Evolutionary conservation across 23 tunicate genomes (phyloP), one percentile per base, ranked within the genome.

Genomic region (Oikopleura albicans): DNA sequence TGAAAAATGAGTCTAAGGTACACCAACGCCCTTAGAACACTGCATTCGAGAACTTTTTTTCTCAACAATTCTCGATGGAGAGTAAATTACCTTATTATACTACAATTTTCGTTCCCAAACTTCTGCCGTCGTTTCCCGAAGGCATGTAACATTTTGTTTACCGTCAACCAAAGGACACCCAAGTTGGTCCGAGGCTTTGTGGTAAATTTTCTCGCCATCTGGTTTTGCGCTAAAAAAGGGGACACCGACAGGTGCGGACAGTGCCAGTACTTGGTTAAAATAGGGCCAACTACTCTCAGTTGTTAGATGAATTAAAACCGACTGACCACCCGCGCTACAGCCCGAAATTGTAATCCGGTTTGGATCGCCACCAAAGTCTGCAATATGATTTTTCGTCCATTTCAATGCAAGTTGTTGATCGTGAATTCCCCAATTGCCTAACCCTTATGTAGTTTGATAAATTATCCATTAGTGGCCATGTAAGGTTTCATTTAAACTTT

Each of bases 391-490:
- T 22, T 16, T 16, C 2, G 79, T 31, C 79, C 79, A 71, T 71
- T 71, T 37, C 34, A 71, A 37, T 12, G 79, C 33, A 71, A 29
- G 34, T 12, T 29, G 79, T 16, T 27, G 36, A 71, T 71, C 79
- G 4, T 16, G 31, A 2, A 71, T 71, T 71, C 79, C 79, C 79
- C 79, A 71, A 71, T 71, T 71, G 59, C n/a, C n/a, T n/a, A n/a
- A n/a, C n/a, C n/a, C n/a, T n/a, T n/a, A n/a, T n/a, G n/a, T n/a
- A n/a, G n/a, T n/a, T n/a, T n/a, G n/a, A n/a, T n/a, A n/a, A n/a
- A n/a, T n/a, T n/a, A n/a, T n/a, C n/a, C n/a, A n/a, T n/a, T n/a
- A n/a, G n/a, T n/a, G n/a, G n/a, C n/a, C n/a, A n/a, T n/a, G n/a
- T n/a, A n/a, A n/a, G n/a, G n/a, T n/a, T n/a, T n/a, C n/a, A n/a